Conservation (phyloP, 2,888 invertebrate species). For the Thalpophila matura region DNA sequence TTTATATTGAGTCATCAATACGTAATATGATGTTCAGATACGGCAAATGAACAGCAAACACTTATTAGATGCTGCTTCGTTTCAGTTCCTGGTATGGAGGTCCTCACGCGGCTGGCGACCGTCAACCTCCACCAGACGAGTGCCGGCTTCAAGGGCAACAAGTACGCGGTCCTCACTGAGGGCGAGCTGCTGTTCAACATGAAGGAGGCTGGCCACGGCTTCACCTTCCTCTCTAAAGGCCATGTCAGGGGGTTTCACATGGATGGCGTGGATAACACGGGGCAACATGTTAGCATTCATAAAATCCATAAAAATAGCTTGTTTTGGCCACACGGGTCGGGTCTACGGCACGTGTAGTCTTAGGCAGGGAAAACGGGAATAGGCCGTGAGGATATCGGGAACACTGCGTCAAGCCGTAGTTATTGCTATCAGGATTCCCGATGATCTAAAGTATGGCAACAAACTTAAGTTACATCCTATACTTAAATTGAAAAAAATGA, state of each 20-base stretch:
- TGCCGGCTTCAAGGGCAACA: slow-evolving; percentile 4
- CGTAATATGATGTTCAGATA: no score
- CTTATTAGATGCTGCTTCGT: no score
- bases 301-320: not conserved
- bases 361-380: no score
- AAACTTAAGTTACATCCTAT: no score
- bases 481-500: no score
- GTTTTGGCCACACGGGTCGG: not conserved
- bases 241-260: slow-evolving; percentile 7
- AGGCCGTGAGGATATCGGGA: no score
- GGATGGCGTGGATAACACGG: slow-evolving; percentile 8
- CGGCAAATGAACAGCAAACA: no score
- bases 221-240: not conserved
- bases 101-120: not conserved
- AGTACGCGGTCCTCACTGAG: not conserved
- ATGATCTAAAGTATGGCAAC: no score
- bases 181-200: slow-evolving; percentile 1
- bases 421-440: no score
- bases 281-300: slow-evolving; percentile 7
- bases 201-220: slow-evolving; percentile 1
- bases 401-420: no score
- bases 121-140: not conserved
- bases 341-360: no score
- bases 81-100: slow-evolving; percentile 1
- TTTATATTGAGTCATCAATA: no score